Evolutionary conservation across 1,140 invertebrate genomes (phyloP), one percentile per base, ranked within the genome.

Genomic region (Aphaenogaster ashmeadi): DNA sequence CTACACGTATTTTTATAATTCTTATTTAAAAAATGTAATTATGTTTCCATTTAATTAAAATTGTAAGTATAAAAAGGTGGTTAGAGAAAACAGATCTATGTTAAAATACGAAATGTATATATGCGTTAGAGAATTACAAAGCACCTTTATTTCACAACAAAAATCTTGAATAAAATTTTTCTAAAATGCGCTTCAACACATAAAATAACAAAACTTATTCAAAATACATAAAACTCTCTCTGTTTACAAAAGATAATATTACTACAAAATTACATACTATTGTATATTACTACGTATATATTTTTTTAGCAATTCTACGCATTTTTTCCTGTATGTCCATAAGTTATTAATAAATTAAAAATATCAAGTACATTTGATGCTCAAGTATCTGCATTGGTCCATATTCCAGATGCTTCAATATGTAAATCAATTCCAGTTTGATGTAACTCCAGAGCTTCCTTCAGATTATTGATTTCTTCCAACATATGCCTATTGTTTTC

Each of bases 401-500:
- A 89, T 33, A 78, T n/a, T 36, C 86, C 86, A 27, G 88, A 91
- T 27, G 90, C 87, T 81, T 91, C 91, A 4, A 88, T 69, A 36
- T 91, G 88, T 5, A 91, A 74, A 69, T 88, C 87, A 9, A 89
- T 66, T n/a, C 84, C 88, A n/a, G 36, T 44, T 6, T 78, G 15
- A 62, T 91, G 71, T 52, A 92, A 87, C 1, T 84, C 58, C 18
- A 93, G 60, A 4, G 85, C 58, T 62, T 93, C 88, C 38, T 87
- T 90, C 18, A 92, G 54, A n/a, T 89, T 66, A 85, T 90, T 87
- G 6, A 92, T 91, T 77, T 93, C 91, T 78, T 92, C 75, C 18
- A 93, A 64, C 89, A 93, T 92, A 15, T 87, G 62, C 9, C 88
- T 85, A 66, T 92, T 93, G 75, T 93, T 93, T 27, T 93, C 92